Base-by-base conservation (phyloP, 37 sponge, comb jelly and placozoan genomes). In the Mnemiopsis leidyi region DNA sequence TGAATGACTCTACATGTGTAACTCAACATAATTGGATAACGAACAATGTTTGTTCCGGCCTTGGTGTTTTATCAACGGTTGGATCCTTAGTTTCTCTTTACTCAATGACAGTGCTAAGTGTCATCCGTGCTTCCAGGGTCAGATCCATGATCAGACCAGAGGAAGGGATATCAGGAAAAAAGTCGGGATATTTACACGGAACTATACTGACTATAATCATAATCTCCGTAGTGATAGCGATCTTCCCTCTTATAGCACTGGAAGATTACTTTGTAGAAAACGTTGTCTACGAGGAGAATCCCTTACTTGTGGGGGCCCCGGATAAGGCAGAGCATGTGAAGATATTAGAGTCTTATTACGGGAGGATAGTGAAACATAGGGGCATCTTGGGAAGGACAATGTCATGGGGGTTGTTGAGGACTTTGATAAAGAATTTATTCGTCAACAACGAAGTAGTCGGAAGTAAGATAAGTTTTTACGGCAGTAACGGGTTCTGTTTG, bases 221-320 rank as follows among this genome's bases (percentile, higher is more conserved):
- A 29, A 18, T 5, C 3, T 13, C 75, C 30, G 3, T n/a, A 23
- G 3, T 71, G n/a, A 23, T 71, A 13, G 75, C 75, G 5, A 28
- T 28, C 3, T 28, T 71, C 20, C 75, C 75, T 23, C n/a, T 23
- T 23, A 29, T 71, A n/a, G 20, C 75, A 28, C 30, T 71, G 75
- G 75, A 71, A 24, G 75, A 71, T 71, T 71, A 29, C 23, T 71
- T 71, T 71, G 75, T 71, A 5, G 3, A 71, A 71, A 71, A 28
- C 20, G 21, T 71, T 3, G 23, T 23, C 26, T 71, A 71, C 20
- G 21, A 71, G 20, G 20, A 71, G 3, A 71, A 28, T 28, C 5
- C 26, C 5, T 18, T 29, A 7, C 20, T 71, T 28, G 75, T 71
- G 5, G 75, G 75, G 23, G 26, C 75, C 26, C 30, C 30, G 3